Base-by-base conservation (phyloP, 1,140 invertebrate species). In the Ceratina japonica region DNA sequence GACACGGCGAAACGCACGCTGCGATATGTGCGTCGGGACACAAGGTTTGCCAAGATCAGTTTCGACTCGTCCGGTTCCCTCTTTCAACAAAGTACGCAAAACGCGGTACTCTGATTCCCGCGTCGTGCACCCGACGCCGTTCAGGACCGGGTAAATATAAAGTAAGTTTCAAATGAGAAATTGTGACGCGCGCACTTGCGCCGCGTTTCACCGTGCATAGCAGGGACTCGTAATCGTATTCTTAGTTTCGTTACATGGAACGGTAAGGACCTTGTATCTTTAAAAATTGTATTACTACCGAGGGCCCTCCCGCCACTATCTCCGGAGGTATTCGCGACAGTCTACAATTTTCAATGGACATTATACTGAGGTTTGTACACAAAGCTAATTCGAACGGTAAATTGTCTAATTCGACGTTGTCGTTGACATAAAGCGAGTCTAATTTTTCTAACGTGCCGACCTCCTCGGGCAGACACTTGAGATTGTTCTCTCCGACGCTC, bases 271-370 rank as follows among this genome's bases (percentile, higher is more conserved):
- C 98, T 93, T 99, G 98, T 95, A 99, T 97, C 93, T 99, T 99
- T 75, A 99, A 95, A 94, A 97, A 99, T 93, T 99, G 98, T 90
- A 99, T 99, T 27, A 99, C 98, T 85, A 99, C 93, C 37, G 98
- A 99, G 13, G 99, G 98, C 1, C 99, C 99, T 68, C 98, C 97
- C 52, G 95, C 95, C 1, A 99, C 97, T 86, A 99, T 98, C 92
- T 99, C 99, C 12, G 96, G 94, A 63, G 99, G 98, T 89, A 99
- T 98, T 89, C 99, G 97, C 80, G 97, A 97, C 64, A 99, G 92
- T 56, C 98, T 99, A 94, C 99, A 99, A 93, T 99, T 99, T 92
- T 99, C 99, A 93, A 99, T 99, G 88, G 98, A 99, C 97, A 99
- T 99, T 88, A 99, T 99, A 93, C 98, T 98, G 69, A 99, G 94